Evolutionary conservation across 2,888 invertebrate species (phyloP), one percentile per base, ranked within the genome.

Genomic region (Zeuzera pyrina): DNA sequence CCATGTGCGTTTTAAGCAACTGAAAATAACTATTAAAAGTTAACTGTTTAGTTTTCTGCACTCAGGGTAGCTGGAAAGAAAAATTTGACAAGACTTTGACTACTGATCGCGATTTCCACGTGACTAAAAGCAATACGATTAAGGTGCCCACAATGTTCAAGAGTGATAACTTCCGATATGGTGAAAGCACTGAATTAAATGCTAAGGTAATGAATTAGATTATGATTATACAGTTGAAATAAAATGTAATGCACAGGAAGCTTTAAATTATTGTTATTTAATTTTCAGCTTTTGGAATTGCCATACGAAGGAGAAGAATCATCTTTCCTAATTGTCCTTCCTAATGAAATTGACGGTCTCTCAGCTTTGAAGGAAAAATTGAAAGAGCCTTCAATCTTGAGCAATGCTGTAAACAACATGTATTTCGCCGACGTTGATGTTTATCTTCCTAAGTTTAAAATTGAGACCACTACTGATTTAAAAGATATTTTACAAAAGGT

Each of bases 371-470:
- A 90, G 53, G 57, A 77, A 1, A 89, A 89, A 54, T 53, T 94
- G 2, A 72, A 77, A 2, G 61, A 73, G 8, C 50, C 63, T 2
- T 41, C 81, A 1, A 50, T 54, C 1, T 68, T 86, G 3, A 52
- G 64, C 1, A 71, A 77, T 0, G 71, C 89, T 10, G 44, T 43
- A 1, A 23, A 62, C 0, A 50, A 60, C 2, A 70, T 88, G 84
- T 39, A 36, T 1, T 5, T 37, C 0, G 51, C 57, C 1, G 86
- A 89, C 49, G 88, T 94, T 2, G 58, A 84, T 1, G 81, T 94
- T 0, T 78, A 72, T 19, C 58, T 95, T 30, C 95, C 95, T 0
- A 92, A 88, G 57, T 94, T 95, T 61, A 91, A 89, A 62, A 87
- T 94, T 31, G 93, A 94, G 67, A 87, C 87, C 10, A 85, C 84